Evolutionary conservation across 2,113 vertebrate genomes (phyloP).

Genomic region (Archocentrus centrarchus): DNA sequence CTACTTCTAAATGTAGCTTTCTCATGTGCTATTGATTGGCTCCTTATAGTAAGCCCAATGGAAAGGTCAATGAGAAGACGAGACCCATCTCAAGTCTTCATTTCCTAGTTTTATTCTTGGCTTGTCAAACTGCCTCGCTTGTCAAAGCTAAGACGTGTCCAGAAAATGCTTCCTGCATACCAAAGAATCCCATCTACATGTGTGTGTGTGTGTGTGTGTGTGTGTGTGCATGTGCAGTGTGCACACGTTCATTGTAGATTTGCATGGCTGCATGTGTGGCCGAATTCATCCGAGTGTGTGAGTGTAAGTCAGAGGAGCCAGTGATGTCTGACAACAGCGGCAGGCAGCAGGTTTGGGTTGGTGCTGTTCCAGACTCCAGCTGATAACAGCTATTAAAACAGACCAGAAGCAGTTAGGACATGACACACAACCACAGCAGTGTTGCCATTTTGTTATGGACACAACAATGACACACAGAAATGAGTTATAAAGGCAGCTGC

Average conservation of each 20-base stretch:
- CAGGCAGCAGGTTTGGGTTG: conserved; percentile 41
- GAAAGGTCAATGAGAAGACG: conserved; percentile 74
- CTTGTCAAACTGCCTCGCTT: conserved; percentile 72
- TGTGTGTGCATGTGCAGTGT: neutral
- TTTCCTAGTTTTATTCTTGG: conserved; percentile 78
- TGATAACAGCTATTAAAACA: conserved; percentile 47
- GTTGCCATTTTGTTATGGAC: conserved; percentile 19
- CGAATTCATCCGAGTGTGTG: neutral
- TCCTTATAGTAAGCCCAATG: conserved; percentile 38
- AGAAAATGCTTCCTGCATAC: conserved; percentile 65
- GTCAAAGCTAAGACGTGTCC: conserved; percentile 69
- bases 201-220: neutral
- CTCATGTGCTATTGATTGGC: conserved; percentile 67
- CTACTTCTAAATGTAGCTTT: conserved; percentile 70
- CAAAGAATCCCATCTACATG: conserved; percentile 43
- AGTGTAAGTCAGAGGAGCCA: conserved; percentile 47
- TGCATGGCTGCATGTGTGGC: conserved; percentile 9
- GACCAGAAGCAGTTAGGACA: conserved; percentile 46
- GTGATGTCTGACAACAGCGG: conserved; percentile 48
- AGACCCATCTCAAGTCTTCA: conserved; percentile 70
- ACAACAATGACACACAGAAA: conserved; percentile 28
- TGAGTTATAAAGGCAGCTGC: neutral
- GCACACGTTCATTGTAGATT: conserved; percentile 2
- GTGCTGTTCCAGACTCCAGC: conserved; percentile 41
- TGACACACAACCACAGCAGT: conserved; percentile 31